Base-by-base conservation (phyloP, 2,113 vertebrate genomes). In the Colossoma macropomum region DNA sequence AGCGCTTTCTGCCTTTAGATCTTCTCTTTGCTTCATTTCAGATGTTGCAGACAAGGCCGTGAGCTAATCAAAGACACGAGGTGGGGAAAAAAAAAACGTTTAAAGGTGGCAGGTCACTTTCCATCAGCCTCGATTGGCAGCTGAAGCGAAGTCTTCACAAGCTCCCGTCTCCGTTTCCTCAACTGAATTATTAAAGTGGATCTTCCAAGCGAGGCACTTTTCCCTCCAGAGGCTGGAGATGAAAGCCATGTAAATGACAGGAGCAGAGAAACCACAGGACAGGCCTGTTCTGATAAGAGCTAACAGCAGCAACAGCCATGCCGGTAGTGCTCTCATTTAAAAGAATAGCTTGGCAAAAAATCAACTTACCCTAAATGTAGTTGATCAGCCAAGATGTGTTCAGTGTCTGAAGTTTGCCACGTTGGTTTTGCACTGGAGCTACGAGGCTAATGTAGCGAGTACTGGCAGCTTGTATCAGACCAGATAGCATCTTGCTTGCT, bases 181-280 rank as follows among this genome's bases (percentile, higher is more conserved):
- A 30, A 68, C 69, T 87, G 62, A 87, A 89, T 89, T 86, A 89
- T 87, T 86, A 75, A 87, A 87, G 45, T 68, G 74, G 76, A 78
- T 84, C 83, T 84, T 86, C 71, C 69, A 52, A 83, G 69, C 48
- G 79, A 79, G 79, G 70, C 70, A 3, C 71, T 72, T 65, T 25
- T 2, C 28, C 77, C 85, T 62, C 45, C 81, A 81, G 82, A 71
- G 79, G 62, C 50, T 68, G 21, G 62, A 86, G 84, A 89, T 84
- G 79, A 87, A 86, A 87, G 82, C 19, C 78, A 70, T 83, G 83
- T 76, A 86, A 84, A 87, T 84, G 84, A 84, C 78, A 78, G 79
- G 34, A 78, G 75, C 78, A 62, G 77, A 72, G 52, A 86, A 82
- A 71, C 65, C 16, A 9, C 81, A 81, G 70, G 70, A 84, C 74